These are phyloP conservation scores for Palythoa caribaeorum DNA, from an alignment of 92 coral and sea anemone species.

Conservation along the genomic window DNA sequence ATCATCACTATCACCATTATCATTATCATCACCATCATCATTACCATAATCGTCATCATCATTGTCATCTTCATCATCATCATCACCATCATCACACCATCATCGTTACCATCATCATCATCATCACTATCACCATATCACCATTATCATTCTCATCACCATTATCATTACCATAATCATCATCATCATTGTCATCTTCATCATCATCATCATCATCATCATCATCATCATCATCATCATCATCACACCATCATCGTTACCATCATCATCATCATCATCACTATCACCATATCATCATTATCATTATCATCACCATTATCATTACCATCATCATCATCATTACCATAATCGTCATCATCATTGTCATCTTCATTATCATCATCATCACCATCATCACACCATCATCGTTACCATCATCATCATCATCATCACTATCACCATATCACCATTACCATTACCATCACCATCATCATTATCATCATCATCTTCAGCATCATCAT, in stretches of 20 bases:
- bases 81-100: too few relatives aligned
- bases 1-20: too few relatives aligned
- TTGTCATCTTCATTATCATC: background rate
- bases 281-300: background rate
- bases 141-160: too few relatives aligned
- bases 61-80: background rate
- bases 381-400: background rate
- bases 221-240: background rate
- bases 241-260: background rate
- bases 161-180: background rate
- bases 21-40: too few relatives aligned
- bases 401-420: background rate
- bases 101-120: too few relatives aligned
- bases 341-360: background rate
- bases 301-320: background rate
- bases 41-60: too few relatives aligned
- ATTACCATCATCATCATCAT: background rate
- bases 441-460: background rate
- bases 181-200: background rate
- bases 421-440: background rate
- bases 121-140: too few relatives aligned
- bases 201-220: background rate
- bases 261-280: background rate
- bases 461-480: background rate
- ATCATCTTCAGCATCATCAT: background rate